Base-by-base conservation (phyloP, 2,888 invertebrate species). In the Patella ulyssiponensis region DNA sequence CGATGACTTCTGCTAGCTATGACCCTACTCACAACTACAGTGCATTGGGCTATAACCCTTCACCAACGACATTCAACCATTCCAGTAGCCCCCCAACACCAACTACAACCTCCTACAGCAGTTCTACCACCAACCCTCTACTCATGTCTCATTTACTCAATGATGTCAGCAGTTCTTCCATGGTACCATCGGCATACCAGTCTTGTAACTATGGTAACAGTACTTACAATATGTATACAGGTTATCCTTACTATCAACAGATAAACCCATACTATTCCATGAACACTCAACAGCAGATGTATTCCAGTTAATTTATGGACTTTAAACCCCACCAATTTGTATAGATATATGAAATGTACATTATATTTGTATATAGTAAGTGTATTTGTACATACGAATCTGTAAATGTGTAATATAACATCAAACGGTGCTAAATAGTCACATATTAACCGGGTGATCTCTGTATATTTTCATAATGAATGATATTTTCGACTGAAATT, bases 171-270 rank as follows among this genome's bases (percentile, higher is more conserved):
- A 64, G 20, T 4, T 23, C 64, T 23, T 23, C 64, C 9, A 44
- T 44, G 44, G 44, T 44, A 44, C 44, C 44, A 44, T 7, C 44
- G 9, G 7, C 44, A 44, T 23, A 64, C n/a, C 64, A 64, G 23
- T 64, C 64, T 64, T 64, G 64, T 64, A 64, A 64, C 64, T 64
- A 64, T 64, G 23, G 64, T 23, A 64, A 64, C 64, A 23, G 23
- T 64, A 11, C 20, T 23, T 23, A 64, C 64, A 64, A 64, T 64
- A 23, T 64, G 23, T 64, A 64, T 64, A 64, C 20, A 3, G 23
- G 23, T 64, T 64, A 64, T 64, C 64, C 64, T 64, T 64, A 64
- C 23, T 64, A n/a, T 64, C 23, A 20, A 23, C 64, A 64, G 20
- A 64, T 64, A 0, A 64, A 23, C 23, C 23, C 64, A 12, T 64